Evolutionary conservation across 2,888 invertebrate species (phyloP).

Genomic region (Helobdella robusta): DNA sequence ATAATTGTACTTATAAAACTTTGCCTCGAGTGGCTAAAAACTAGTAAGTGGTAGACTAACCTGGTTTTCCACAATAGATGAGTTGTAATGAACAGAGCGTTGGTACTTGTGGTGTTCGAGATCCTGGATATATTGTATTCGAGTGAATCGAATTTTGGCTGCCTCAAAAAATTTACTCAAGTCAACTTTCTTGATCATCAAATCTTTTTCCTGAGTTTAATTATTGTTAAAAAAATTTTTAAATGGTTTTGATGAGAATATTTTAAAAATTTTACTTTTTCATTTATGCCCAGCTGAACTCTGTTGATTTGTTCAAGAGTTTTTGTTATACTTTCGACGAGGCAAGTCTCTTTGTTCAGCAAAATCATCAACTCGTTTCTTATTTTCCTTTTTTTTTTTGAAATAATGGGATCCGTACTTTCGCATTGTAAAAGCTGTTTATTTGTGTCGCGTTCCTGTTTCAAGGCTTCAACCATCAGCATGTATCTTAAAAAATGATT

Average conservation of each 20-base stretch:
- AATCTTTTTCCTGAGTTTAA: background rate
- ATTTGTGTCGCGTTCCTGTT: slow-evolving; percentile 13
- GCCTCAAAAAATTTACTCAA: background rate
- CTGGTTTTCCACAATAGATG: slow-evolving; percentile 9
- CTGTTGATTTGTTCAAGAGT: slow-evolving; percentile 18
- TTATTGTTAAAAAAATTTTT: background rate
- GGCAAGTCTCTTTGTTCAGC: slow-evolving; percentile 11
- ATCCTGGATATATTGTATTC: background rate
- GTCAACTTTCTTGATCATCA: slow-evolving; percentile 4
- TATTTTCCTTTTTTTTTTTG: background rate
- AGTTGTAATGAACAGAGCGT: slow-evolving; percentile 4
- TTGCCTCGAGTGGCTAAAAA: no score
- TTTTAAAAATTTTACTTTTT: slow-evolving; percentile 5
- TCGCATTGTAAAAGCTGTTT: slow-evolving; percentile 13
- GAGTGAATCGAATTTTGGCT: background rate
- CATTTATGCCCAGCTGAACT: slow-evolving; percentile 2
- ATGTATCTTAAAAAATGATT: background rate
- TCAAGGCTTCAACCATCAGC: slow-evolving; percentile 19
- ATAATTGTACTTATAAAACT: no score
- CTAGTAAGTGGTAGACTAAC: background rate
- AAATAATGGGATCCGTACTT: slow-evolving; percentile 4
- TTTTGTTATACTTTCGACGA: slow-evolving; percentile 1
- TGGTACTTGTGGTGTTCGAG: slow-evolving; percentile 18
- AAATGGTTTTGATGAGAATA: background rate
- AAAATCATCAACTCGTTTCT: background rate